Evolutionary conservation across 2,888 invertebrate genomes (phyloP).

Genomic region (Drosophila trichaetosa): DNA sequence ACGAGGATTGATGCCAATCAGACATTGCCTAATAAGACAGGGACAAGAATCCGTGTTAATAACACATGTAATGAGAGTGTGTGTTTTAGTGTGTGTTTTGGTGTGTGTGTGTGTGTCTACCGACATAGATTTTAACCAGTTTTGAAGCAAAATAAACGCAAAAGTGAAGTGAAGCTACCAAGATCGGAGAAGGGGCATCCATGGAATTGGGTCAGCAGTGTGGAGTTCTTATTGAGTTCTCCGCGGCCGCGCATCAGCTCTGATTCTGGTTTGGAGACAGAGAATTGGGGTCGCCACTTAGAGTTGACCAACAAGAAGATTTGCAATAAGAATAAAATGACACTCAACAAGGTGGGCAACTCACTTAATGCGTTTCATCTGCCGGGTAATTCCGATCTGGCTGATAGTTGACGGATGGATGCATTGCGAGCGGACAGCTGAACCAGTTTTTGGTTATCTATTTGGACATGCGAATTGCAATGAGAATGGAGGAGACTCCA

Average conservation of each 20-base stretch:
- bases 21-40: slow-evolving; percentile 72
- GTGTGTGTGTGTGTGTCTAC: slow-evolving; percentile 22
- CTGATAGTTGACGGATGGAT: slow-evolving; percentile 39
- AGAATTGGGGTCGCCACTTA: slow-evolving; percentile 59
- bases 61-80: background rate
- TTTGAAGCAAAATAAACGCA: slow-evolving; percentile 49
- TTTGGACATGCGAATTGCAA: slow-evolving; percentile 39
- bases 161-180: slow-evolving; percentile 71
- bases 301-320: slow-evolving; percentile 41
- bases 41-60: slow-evolving; percentile 53
- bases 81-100: background rate
- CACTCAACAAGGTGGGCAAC: slow-evolving; percentile 25
- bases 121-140: slow-evolving; percentile 64
- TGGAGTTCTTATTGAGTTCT: slow-evolving; percentile 8
- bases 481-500: background rate
- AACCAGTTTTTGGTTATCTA: slow-evolving; percentile 37
- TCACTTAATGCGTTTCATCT: slow-evolving; percentile 17
- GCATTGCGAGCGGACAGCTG: slow-evolving; percentile 40
- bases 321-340: slow-evolving; percentile 4
- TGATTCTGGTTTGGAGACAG: slow-evolving; percentile 28
- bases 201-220: slow-evolving; percentile 71
- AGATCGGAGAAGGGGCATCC: slow-evolving; percentile 55
- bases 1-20: slow-evolving; percentile 56
- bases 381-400: slow-evolving; percentile 60
- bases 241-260: background rate